Conservation (phyloP, 1,140 invertebrate species). For the Leptestheria dahalacensis region DNA sequence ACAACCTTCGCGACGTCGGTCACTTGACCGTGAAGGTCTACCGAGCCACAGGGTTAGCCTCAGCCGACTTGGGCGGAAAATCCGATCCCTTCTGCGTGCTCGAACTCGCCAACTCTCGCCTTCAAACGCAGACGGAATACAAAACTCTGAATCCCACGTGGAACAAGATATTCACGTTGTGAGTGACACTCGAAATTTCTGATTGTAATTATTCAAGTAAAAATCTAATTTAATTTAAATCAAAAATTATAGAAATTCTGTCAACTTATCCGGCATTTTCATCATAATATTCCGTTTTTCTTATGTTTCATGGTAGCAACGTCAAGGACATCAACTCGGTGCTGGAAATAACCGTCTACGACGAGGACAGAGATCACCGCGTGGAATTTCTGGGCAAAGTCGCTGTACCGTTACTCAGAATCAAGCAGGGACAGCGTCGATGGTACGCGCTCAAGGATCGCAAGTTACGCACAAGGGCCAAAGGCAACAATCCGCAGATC, state of each 20-base stretch:
- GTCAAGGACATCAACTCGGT: conserved; percentile 94
- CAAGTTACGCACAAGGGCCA: conserved; percentile 70
- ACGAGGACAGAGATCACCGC: conserved; percentile 96
- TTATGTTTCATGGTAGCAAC: too few species aligned
- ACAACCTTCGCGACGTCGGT: conserved; percentile 67
- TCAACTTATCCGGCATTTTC: too few species aligned
- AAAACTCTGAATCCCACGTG: conserved; percentile 91
- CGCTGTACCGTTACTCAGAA: conserved; percentile 69
- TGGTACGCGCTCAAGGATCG: conserved; percentile 97
- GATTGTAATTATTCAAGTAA: neutral
- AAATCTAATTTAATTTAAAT: conserved; percentile 14
- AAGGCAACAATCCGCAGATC: conserved; percentile 81
- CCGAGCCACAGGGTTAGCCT: conserved; percentile 70
- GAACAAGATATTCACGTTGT: conserved; percentile 99
- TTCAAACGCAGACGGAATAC: conserved; percentile 94
- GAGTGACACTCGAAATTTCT: conserved; percentile 31
- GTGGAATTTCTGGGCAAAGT: conserved; percentile 94
- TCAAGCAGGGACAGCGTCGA: conserved; percentile 77
- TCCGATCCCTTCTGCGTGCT: conserved; percentile 96
- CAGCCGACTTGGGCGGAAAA: conserved; percentile 81
- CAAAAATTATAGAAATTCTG: too few species aligned
- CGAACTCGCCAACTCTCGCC: conserved; percentile 80
- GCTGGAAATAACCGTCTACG: conserved; percentile 92
- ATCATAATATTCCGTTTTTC: too few species aligned
- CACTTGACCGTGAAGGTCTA: conserved; percentile 78